A percentile compares a stretch with the other conserved stretches of the same genome.
Conservation (phyloP, 2,888 invertebrate genomes). For the Cacoxenus indagator region DNA sequence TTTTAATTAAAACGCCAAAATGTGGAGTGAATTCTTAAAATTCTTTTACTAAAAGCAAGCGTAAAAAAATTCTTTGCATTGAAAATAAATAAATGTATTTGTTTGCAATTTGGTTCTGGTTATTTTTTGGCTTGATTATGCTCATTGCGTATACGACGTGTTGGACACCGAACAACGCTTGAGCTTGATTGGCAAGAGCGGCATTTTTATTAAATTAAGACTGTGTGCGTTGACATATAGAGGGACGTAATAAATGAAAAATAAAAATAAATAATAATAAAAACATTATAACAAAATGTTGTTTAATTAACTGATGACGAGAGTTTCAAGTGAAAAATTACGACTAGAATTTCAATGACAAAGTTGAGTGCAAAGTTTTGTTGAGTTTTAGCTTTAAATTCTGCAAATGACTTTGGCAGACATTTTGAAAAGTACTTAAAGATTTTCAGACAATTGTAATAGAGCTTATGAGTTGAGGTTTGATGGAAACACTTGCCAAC, state of each 20-base stretch:
- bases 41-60: conserved; percentile 12
- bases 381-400: no score
- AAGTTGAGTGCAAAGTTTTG: no score
- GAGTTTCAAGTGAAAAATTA: no score
- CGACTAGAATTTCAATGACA: no score
- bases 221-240: not conserved
- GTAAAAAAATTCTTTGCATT: conserved; percentile 2
- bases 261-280: not conserved
- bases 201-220: not conserved
- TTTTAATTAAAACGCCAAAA: conserved; percentile 52
- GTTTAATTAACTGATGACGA: no score
- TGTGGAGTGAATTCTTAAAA: conserved; percentile 6
- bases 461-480: no score
- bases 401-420: no score
- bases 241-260: not conserved
- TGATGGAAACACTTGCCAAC: no score
- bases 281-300: no score
- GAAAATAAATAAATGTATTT: conserved; percentile 19
- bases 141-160: not conserved
- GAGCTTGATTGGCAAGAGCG: not conserved
- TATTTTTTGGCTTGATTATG: not conserved
- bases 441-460: no score
- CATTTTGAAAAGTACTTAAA: no score
- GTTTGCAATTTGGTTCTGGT: conserved; percentile 6
- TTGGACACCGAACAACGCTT: not conserved